phyloP scores from a whole-genome alignment of 2,888 invertebrate genomes.

The Muschampia staudingeri region DNA sequence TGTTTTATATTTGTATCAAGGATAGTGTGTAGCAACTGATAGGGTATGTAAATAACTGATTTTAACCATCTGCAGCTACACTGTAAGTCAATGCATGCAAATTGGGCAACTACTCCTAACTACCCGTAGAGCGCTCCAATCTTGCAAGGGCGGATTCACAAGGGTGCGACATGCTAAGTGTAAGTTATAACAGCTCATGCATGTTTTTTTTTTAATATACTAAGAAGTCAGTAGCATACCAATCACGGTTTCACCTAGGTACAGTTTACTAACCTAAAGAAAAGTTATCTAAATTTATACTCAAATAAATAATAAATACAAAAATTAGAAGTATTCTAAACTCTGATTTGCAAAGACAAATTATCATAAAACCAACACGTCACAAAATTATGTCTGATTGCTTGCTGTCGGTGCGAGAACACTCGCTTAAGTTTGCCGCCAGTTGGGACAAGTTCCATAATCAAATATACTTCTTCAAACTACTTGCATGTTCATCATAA shows the following conservation, averaged over 20 bases:
- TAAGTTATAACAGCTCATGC: neutral
- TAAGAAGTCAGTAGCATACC: too few relatives aligned
- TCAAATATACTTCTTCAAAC: slow-evolving; percentile 2
- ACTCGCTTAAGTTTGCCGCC: too few relatives aligned
- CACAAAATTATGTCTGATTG: neutral
- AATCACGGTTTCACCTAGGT: too few relatives aligned
- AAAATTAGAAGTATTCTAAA: too few relatives aligned
- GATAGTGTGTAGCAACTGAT: too few relatives aligned
- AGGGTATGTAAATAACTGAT: too few relatives aligned
- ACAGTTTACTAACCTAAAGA: neutral
- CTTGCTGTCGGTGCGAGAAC: neutral
- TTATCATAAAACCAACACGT: neutral
- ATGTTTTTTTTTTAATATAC: too few relatives aligned
- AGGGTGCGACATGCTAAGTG: neutral
- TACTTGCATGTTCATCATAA: slow-evolving; percentile 15
- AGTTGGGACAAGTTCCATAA: neutral
- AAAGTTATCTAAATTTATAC: neutral
- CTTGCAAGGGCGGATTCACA: neutral
- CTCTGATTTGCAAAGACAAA: neutral
- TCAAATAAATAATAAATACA: too few relatives aligned
- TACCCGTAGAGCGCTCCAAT: neutral
- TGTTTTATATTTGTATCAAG: too few relatives aligned
- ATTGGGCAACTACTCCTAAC: too few relatives aligned
- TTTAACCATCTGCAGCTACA: too few relatives aligned
- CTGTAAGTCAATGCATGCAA: too few relatives aligned